A percentile compares a stretch with the other conserved stretches of the same genome.
Conservation (phyloP, 2,797 vertebrate genomes). For the Buphagus erythrorhynchus region DNA sequence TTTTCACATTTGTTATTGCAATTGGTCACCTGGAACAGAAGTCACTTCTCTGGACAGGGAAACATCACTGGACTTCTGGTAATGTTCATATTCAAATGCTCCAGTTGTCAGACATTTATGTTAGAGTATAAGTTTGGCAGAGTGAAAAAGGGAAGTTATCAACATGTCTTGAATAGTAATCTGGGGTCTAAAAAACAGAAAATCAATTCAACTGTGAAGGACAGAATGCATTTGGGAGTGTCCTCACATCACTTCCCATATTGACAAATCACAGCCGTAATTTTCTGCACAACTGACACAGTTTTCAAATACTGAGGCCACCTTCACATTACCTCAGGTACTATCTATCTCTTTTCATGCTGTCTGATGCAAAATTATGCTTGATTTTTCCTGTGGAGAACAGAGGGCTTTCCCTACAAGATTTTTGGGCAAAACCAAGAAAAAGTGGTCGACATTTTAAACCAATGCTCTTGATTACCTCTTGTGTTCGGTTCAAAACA, state of each 20-base stretch:
- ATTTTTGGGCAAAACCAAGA: background rate
- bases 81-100: background rate
- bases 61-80: background rate
- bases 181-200: background rate
- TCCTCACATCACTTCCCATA: background rate
- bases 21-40: background rate
- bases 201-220: background rate
- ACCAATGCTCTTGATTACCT: constrained; percentile 15
- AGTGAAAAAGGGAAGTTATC: background rate
- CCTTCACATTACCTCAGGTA: background rate
- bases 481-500: background rate
- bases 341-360: background rate
- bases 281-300: background rate
- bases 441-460: constrained; percentile 3
- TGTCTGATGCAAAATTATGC: background rate
- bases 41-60: background rate
- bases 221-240: background rate
- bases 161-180: background rate
- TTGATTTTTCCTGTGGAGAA: background rate
- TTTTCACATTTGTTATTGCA: background rate
- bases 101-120: background rate
- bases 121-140: background rate
- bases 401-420: background rate
- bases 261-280: background rate
- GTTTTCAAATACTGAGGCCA: background rate